Evolutionary conservation across 2,113 vertebrate species (phyloP), one percentile per base, ranked within the genome.

Genomic region (Nesogale talazaci): DNA sequence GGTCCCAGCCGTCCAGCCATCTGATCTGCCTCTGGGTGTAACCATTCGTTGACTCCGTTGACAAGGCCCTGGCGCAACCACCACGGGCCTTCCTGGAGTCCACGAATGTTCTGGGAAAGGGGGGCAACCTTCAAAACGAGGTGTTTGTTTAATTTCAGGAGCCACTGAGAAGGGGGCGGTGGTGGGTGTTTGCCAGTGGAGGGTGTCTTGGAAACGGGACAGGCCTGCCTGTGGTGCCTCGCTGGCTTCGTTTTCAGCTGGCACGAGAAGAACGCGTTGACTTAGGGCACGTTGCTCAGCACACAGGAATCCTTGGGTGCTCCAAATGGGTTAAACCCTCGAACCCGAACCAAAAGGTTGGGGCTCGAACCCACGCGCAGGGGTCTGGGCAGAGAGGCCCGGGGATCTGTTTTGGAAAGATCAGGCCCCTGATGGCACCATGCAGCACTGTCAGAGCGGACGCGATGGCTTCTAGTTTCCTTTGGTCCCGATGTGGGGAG

Each of bases 21-120:
- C 79, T 46, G 85, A 56, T 79, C 52, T 91, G 76, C 79, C 86
- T 89, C 42, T 59, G 61, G 57, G 36, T 56, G 69, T 61, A 88
- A 59, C 22, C 22, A 25, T 88, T 88, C 56, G 80, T 67, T 63
- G 42, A 42, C 36, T 92, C 70, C 42, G 46, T 86, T 86, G 38
- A 59, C 86, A 93, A 63, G 81, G 52, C 77, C 77, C 42, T 20
- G 12, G 70, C 52, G 89, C 87, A 27, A 74, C 87, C 92, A 63
- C 89, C 10, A 80, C 8, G 69, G 40, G 67, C 46, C 90, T 76
- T 34, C 82, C 67, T 77, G 25, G 57, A 57, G n/a, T 38, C 23
- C 31, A 65, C 72, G 46, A 91, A n/a, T n/a, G n/a, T n/a, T n/a
- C 83, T 29, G 52, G 65, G 69, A 88, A 31, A 61, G 0, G 0